A percentile compares a stretch with the other conserved stretches of the same genome.
phyloP scores from a whole-genome alignment of 1,140 invertebrate species.

The Bicyclus anynana region DNA sequence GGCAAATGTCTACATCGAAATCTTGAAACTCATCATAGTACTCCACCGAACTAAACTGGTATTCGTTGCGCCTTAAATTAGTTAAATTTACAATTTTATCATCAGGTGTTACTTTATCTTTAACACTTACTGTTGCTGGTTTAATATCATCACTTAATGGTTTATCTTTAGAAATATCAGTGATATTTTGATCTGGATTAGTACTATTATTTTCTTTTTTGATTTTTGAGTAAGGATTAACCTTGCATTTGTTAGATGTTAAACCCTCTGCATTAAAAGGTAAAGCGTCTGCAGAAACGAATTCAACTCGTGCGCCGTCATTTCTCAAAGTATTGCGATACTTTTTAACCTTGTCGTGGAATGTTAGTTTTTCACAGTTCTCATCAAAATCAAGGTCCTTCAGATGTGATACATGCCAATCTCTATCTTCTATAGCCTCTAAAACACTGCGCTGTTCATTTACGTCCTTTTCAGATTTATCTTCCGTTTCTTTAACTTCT shows the following conservation, averaged over 20 bases:
- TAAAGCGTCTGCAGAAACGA: constrained; percentile 44
- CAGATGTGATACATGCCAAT: constrained; percentile 50
- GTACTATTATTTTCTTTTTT: constrained; percentile 7
- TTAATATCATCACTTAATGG: constrained; percentile 9
- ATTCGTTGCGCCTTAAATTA: constrained; percentile 37
- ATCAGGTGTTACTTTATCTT: neutral
- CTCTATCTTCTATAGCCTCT: constrained; percentile 39
- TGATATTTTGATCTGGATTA: no score
- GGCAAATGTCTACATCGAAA: constrained; percentile 37
- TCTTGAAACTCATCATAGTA: constrained; percentile 49
- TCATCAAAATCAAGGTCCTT: constrained; percentile 29
- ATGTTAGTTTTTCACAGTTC: constrained; percentile 34
- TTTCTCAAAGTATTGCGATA: constrained; percentile 40
- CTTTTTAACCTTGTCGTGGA: constrained; percentile 35
- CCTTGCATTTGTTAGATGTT: constrained; percentile 18
- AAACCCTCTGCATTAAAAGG: constrained; percentile 34
- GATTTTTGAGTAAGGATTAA: constrained; percentile 13
- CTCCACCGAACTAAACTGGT: constrained; percentile 54
- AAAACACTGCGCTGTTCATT: constrained; percentile 29
- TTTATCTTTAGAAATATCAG: no score
- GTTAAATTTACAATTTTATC: constrained; percentile 14
- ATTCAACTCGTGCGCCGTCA: constrained; percentile 44
- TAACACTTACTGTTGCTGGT: constrained; percentile 5
- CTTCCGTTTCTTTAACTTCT: neutral
- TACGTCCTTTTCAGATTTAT: neutral